Evolutionary conservation across 2,888 invertebrate genomes (phyloP).

Genomic region (Noctua fimbriata): DNA sequence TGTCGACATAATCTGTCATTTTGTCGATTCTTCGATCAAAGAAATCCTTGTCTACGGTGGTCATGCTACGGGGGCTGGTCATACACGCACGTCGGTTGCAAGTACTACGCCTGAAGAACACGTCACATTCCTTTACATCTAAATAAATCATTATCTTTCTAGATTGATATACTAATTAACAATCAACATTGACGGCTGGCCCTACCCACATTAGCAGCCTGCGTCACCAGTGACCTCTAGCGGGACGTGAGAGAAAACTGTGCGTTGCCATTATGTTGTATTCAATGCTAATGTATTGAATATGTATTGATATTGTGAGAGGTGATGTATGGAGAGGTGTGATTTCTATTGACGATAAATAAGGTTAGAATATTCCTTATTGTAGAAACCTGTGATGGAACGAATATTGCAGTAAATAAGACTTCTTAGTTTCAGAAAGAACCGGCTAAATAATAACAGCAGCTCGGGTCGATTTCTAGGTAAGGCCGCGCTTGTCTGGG

Average conservation of each 20-base stretch:
- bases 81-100: not conserved
- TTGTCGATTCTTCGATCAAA: no score
- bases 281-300: constrained; percentile 48
- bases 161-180: constrained; percentile 26
- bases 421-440: not conserved
- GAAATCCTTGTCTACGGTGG: no score
- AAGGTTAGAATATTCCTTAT: not conserved
- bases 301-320: constrained; percentile 46
- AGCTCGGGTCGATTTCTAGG: no score
- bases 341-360: not conserved
- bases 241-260: constrained; percentile 51
- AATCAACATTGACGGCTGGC: constrained; percentile 12
- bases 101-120: not conserved
- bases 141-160: not conserved
- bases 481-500: no score
- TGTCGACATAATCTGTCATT: no score
- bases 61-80: no score
- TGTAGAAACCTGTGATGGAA: not conserved
- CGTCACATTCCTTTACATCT: not conserved
- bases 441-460: no score
- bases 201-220: constrained; percentile 25
- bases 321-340: not conserved
- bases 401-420: not conserved
- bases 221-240: constrained; percentile 49
- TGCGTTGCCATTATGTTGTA: constrained; percentile 31